These are phyloP conservation scores for Morpho deidamia DNA, from an alignment of 2,888 invertebrate genomes.

Conservation along the genomic window DNA sequence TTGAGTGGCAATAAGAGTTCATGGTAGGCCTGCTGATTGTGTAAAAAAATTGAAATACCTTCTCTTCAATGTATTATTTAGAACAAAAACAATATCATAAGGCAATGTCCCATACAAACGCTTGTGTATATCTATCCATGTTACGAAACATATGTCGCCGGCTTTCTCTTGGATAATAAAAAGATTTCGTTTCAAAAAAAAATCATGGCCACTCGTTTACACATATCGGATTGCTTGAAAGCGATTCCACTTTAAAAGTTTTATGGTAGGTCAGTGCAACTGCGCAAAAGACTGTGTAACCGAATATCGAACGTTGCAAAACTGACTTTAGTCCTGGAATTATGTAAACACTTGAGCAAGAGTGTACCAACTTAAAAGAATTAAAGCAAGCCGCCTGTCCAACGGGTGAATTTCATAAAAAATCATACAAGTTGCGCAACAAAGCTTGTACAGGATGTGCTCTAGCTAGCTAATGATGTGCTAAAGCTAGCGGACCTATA, in stretches of 20 bases:
- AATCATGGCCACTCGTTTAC: background rate
- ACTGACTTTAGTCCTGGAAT: conserved; percentile 64
- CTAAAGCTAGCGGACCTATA: too few species aligned
- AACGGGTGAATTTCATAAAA: conserved; percentile 41
- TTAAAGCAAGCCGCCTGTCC: conserved; percentile 46
- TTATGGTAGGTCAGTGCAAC: conserved; percentile 41
- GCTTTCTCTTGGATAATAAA: conserved; percentile 19
- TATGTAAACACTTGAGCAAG: conserved; percentile 65
- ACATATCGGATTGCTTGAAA: conserved; percentile 12
- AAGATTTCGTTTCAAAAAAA: background rate
- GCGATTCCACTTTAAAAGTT: conserved; percentile 17
- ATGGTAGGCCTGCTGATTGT: too few species aligned
- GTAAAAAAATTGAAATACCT: too few species aligned
- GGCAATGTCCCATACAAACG: too few species aligned
- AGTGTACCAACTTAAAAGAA: conserved; percentile 57
- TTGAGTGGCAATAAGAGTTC: too few species aligned
- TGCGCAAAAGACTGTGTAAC: conserved; percentile 51
- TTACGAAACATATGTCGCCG: background rate
- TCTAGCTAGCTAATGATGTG: conserved; percentile 34
- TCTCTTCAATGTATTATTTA: too few species aligned
- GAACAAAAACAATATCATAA: too few species aligned
- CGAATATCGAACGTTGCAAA: conserved; percentile 66
- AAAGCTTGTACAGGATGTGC: conserved; percentile 41
- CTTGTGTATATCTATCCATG: too few species aligned
- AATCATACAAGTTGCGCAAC: conserved; percentile 46